A percentile compares a stretch with the other conserved stretches of the same genome.
Conservation (phyloP, 2,797 vertebrate species). For the Xyrichtys novacula region DNA sequence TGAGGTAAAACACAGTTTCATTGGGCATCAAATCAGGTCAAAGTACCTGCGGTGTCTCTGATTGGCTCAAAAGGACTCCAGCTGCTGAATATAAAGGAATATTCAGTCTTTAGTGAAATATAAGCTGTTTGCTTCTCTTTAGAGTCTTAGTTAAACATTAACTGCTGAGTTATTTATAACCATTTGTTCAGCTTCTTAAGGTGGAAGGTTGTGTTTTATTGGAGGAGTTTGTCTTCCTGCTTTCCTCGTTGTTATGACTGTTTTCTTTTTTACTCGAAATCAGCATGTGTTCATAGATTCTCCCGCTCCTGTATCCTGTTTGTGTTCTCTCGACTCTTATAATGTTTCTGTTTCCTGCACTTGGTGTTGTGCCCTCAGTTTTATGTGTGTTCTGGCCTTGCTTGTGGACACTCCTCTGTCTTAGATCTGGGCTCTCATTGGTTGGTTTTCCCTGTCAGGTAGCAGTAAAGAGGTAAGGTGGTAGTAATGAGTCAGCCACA, state of each 20-base stretch:
- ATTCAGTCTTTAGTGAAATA: no score
- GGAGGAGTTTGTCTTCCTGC: not conserved
- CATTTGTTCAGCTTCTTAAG: not conserved
- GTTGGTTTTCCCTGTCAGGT: not conserved
- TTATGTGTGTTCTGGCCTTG: not conserved
- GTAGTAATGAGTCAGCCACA: slow-evolving; percentile 2
- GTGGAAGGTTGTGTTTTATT: no score
- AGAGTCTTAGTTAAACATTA: no score
- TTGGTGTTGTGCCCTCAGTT: not conserved
- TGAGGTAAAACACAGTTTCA: no score
- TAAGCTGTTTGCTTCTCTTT: no score
- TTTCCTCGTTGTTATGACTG: not conserved
- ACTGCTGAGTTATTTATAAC: accelerated
- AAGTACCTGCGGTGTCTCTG: no score
- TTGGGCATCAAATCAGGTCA: no score
- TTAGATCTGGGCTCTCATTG: not conserved
- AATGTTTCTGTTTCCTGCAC: not conserved
- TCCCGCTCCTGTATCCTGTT: not conserved
- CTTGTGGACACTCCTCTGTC: not conserved
- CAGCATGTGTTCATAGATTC: not conserved
- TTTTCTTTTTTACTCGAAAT: not conserved
- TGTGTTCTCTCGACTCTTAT: not conserved
- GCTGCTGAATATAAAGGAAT: no score
- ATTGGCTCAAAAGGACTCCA: no score
- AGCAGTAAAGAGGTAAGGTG: not conserved